Conservation (phyloP, 1,140 invertebrate species). For the Trachymyrmex cornetzi region DNA sequence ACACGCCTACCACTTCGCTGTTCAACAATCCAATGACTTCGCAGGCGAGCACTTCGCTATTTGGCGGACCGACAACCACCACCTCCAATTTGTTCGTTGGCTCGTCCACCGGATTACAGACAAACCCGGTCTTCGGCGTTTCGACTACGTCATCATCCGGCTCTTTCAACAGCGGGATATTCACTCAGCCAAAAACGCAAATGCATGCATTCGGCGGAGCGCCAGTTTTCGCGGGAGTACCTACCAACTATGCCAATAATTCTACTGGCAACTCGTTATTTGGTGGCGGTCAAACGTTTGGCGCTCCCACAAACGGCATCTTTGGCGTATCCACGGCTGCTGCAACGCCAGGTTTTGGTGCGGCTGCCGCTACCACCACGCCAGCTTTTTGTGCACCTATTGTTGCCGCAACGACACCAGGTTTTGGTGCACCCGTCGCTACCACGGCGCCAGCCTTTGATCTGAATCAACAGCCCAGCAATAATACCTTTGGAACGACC, state of each 20-base stretch:
- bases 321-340: slow-evolving; percentile 67
- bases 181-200: slow-evolving; percentile 69
- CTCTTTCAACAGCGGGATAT: slow-evolving; percentile 68
- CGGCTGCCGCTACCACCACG: slow-evolving; percentile 50
- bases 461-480: slow-evolving; percentile 32
- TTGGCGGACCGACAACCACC: slow-evolving; percentile 61
- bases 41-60: slow-evolving; percentile 66
- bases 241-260: slow-evolving; percentile 46
- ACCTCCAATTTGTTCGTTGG: slow-evolving; percentile 62
- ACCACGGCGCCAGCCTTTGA: slow-evolving; percentile 28
- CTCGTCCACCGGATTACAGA: slow-evolving; percentile 59
- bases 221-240: slow-evolving; percentile 78
- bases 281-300: slow-evolving; percentile 76
- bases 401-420: slow-evolving; percentile 25
- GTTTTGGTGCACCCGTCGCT: slow-evolving; percentile 63
- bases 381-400: slow-evolving; percentile 56
- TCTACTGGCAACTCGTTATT: slow-evolving; percentile 69
- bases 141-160: slow-evolving; percentile 39
- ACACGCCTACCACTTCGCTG: slow-evolving; percentile 57
- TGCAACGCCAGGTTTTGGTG: slow-evolving; percentile 71
- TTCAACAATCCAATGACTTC: slow-evolving; percentile 72
- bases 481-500: slow-evolving; percentile 59
- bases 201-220: slow-evolving; percentile 78
- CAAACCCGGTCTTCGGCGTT: slow-evolving; percentile 70
- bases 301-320: slow-evolving; percentile 58